A percentile compares a stretch with the other conserved stretches of the same genome.
Conservation (phyloP, 2,797 vertebrate species). For the Catamblyrhynchus diadema region DNA sequence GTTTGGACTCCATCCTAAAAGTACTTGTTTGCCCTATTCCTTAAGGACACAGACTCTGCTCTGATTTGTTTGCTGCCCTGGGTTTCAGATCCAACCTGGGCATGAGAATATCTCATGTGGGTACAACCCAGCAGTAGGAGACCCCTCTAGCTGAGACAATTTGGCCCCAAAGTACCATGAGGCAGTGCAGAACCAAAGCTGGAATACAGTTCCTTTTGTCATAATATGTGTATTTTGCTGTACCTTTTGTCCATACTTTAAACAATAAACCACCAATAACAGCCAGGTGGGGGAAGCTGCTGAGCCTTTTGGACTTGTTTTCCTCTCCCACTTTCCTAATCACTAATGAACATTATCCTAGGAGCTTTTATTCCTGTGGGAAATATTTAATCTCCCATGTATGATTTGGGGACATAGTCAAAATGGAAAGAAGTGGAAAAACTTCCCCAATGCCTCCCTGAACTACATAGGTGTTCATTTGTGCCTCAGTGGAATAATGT, state of each 20-base stretch:
- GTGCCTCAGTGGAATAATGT: neutral
- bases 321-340: neutral
- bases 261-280: neutral
- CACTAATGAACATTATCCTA: neutral
- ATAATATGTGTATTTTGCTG: neutral
- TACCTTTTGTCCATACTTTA: neutral
- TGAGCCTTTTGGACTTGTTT: neutral
- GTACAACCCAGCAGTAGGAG: neutral
- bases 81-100: neutral
- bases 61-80: neutral
- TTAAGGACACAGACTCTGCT: neutral
- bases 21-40: neutral
- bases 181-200: neutral
- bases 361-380: neutral
- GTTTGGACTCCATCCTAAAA: neutral
- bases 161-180: neutral
- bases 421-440: neutral
- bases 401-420: neutral
- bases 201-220: neutral
- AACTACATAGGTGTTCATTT: accelerated
- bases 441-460: neutral
- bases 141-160: neutral
- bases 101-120: neutral
- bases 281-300: neutral
- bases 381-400: neutral